Evolutionary conservation across 2,888 invertebrate genomes (phyloP).

Genomic region (Calephelis perditalis): DNA sequence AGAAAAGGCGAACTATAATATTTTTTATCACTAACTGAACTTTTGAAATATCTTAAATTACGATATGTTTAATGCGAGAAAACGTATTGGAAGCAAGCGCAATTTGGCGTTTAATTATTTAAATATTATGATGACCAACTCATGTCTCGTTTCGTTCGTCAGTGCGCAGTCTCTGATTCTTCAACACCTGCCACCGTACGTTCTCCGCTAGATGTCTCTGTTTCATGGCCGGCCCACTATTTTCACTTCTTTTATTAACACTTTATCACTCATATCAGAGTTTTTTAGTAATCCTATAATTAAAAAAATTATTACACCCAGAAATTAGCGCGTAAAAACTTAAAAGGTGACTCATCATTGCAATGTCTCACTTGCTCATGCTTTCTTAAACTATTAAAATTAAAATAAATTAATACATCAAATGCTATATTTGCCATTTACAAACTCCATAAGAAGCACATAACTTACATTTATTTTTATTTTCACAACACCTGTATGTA

Average conservation of each 20-base stretch:
- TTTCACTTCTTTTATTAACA: constrained; percentile 65
- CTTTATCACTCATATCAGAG: constrained; percentile 53
- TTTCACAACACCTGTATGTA: constrained; percentile 28
- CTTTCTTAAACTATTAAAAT: constrained; percentile 27
- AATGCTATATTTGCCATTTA: constrained; percentile 32
- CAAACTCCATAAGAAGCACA: constrained; percentile 22
- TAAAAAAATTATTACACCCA: constrained; percentile 23
- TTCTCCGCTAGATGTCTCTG: constrained; percentile 56
- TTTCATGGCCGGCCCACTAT: constrained; percentile 75
- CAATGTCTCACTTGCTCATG: constrained; percentile 57
- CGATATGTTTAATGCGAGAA: constrained; percentile 67
- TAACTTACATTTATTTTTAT: constrained; percentile 25
- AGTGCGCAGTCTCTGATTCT: constrained; percentile 71
- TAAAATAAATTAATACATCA: constrained; percentile 30
- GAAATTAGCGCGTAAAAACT: constrained; percentile 27
- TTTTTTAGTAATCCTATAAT: constrained; percentile 26
- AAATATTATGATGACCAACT: constrained; percentile 42
- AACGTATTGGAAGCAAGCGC: constrained; percentile 73
- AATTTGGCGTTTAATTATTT: constrained; percentile 63
- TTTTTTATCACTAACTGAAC: constrained; percentile 51
- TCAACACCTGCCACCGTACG: constrained; percentile 70
- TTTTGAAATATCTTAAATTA: constrained; percentile 47
- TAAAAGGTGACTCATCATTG: constrained; percentile 44
- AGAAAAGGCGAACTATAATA: constrained; percentile 65
- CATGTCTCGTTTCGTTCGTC: constrained; percentile 73